phyloP scores from a whole-genome alignment of 2,113 vertebrate species.

The Nicator chloris region DNA sequence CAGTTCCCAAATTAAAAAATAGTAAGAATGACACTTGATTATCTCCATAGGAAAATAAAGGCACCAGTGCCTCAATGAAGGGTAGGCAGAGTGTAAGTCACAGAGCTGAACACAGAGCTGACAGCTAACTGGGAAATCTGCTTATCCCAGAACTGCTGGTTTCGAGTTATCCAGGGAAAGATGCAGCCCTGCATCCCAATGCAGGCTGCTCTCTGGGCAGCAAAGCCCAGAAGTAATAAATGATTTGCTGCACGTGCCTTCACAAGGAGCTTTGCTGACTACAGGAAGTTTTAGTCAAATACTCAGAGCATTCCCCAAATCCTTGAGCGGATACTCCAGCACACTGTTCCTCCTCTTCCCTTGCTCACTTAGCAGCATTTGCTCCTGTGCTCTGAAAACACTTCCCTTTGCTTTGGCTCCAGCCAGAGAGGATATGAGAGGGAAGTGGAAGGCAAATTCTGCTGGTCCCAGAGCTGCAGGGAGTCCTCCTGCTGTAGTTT shows the following conservation, averaged over 20 bases:
- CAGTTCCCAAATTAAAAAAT: neutral
- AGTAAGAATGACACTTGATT: neutral
- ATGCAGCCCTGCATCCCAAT: neutral
- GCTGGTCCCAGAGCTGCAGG: neutral
- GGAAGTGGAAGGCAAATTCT: neutral
- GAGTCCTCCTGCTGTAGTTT: neutral
- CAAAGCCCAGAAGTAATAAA: neutral
- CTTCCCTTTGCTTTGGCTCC: neutral
- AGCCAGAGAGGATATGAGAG: neutral
- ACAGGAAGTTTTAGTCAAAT: neutral
- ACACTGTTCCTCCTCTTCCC: neutral
- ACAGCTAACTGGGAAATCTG: neutral
- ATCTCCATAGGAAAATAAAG: neutral
- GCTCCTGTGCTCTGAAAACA: neutral
- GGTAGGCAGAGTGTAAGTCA: neutral
- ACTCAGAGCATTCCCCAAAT: neutral
- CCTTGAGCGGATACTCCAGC: neutral
- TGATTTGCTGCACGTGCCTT: neutral
- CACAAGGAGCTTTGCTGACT: neutral
- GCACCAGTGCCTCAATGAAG: neutral
- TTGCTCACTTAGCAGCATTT: neutral
- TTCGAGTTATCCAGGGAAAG: neutral
- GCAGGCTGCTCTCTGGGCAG: neutral
- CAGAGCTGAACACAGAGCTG: neutral
- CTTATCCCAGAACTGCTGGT: neutral